Base-by-base conservation (phyloP, 35 echinoderm and acorn worm species). In the Holothuria glaberrima region DNA sequence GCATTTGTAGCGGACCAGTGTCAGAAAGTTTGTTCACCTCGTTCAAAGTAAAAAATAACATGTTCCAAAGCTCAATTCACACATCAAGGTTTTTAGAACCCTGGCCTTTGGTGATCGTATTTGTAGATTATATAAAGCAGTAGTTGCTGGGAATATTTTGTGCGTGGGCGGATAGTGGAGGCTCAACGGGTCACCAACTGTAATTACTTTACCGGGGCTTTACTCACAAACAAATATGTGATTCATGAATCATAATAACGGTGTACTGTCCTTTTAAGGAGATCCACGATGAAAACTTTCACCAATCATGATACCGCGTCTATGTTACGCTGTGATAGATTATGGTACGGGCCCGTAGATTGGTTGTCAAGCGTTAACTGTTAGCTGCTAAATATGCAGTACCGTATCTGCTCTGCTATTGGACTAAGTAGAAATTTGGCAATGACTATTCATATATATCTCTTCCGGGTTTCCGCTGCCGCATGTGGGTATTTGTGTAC, bases 171-270 rank as follows among this genome's bases (percentile, higher is more conserved):
- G 59, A n/a, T 63, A 61, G 54, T 59, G 33, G 29, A 84, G 80
- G 57, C 74, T 27, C 54, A n/a, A 61, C 58, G 58, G 80, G 80
- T 84, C 80, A 84, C 52, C 30, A 58, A 31, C 33, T 58, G 80
- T 84, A 58, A 84, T 84, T 38, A 63, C 80, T 61, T 59, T 26
- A 57, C 52, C 56, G 46, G 58, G 48, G 33, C 80, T 59, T 32
- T 84, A 84, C 59, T 59, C 59, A 84, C 57, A 84, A 57, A 84
- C 80, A 84, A 84, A 84, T 84, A 84, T 84, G 80, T 84, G 80
- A 84, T 84, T 84, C 80, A 84, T 84, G 59, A 59, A 61, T 84
- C 80, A 84, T 84, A 84, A 82, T 82, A 82, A 82, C 57, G 57
- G 18, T 14, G 28, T 82, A 82, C 29, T 82, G 50, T 30, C 79